phyloP scores from a whole-genome alignment of 2,113 vertebrate genomes.

The Corythaixoides concolor region DNA sequence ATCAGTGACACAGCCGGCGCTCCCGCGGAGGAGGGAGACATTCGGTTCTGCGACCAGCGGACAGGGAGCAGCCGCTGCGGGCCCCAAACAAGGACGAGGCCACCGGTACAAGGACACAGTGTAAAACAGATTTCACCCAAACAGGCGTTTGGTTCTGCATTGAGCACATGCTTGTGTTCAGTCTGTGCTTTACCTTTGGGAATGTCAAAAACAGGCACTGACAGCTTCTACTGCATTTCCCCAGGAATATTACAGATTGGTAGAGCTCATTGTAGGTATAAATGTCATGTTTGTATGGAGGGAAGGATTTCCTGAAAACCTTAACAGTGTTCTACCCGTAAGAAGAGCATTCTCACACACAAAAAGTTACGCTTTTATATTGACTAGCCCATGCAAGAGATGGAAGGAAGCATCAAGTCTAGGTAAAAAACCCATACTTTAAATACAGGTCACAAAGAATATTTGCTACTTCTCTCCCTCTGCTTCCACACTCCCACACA shows the following conservation, averaged over 20 bases:
- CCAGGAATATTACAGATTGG: neutral
- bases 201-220: neutral
- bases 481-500: neutral
- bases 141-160: accelerated
- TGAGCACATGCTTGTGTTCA: too few relatives aligned
- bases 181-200: neutral
- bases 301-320: neutral
- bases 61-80: accelerated
- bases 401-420: neutral
- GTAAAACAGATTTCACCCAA: neutral
- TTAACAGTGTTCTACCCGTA: neutral
- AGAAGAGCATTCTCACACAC: neutral
- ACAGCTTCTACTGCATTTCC: neutral
- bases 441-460: neutral
- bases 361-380: neutral
- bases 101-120: neutral
- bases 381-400: neutral
- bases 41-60: accelerated
- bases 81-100: accelerated
- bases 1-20: accelerated
- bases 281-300: neutral
- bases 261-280: neutral
- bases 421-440: accelerated
- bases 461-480: neutral
- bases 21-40: neutral